phyloP scores from a whole-genome alignment of 2,888 invertebrate species.

The Onchidella celtica region DNA sequence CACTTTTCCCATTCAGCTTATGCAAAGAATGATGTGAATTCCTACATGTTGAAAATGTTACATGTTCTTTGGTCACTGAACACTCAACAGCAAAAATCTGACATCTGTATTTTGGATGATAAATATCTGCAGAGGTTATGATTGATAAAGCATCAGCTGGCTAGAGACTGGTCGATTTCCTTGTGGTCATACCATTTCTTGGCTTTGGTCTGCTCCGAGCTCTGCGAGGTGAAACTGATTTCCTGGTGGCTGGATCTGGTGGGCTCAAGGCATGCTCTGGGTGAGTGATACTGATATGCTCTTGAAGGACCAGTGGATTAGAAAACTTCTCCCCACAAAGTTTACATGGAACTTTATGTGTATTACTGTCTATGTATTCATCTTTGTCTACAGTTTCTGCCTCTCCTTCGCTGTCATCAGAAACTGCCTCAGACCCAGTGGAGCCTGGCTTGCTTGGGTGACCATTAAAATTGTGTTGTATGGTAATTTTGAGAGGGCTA shows the following conservation, averaged over 20 bases:
- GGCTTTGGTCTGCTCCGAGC: conserved; percentile 37
- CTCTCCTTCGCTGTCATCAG: conserved; percentile 56
- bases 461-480: conserved; percentile 27
- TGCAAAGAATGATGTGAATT: too few species aligned
- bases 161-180: conserved; percentile 28
- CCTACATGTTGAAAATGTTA: too few species aligned
- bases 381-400: conserved; percentile 71
- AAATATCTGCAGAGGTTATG: too few species aligned
- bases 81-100: too few species aligned
- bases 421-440: conserved; percentile 53
- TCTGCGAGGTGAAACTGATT: conserved; percentile 25
- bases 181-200: not conserved
- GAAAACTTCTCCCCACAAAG: conserved; percentile 86
- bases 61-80: too few species aligned
- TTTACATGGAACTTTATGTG: conserved; percentile 84
- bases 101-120: too few species aligned
- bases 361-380: conserved; percentile 59
- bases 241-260: conserved; percentile 84
- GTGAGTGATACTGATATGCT: conserved; percentile 88
- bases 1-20: too few species aligned
- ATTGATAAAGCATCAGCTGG: not conserved
- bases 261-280: conserved; percentile 84
- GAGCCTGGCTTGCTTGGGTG: conserved; percentile 50
- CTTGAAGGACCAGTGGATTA: conserved; percentile 84
- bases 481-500: conserved; percentile 33